A percentile compares a stretch with the other conserved stretches of the same genome.
These are phyloP conservation scores for Rachycentron canadum DNA, from an alignment of 2,797 vertebrate genomes.

Conservation along the genomic window DNA sequence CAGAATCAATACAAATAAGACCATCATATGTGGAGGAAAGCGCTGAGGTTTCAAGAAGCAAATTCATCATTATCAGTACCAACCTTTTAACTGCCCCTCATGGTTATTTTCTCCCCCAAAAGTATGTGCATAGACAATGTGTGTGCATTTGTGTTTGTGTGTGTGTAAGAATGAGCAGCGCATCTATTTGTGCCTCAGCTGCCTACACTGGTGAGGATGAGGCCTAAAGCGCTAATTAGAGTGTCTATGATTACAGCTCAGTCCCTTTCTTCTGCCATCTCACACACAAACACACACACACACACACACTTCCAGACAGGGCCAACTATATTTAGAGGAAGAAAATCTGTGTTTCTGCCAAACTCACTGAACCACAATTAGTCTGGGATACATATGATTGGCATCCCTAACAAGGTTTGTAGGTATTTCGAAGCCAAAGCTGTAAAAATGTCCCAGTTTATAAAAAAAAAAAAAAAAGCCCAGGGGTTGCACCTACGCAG, in stretches of 20 bases:
- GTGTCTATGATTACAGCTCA: constrained; percentile 57
- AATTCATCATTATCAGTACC: constrained; percentile 34
- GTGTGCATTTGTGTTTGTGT: constrained; percentile 21
- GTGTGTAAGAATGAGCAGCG: constrained; percentile 16
- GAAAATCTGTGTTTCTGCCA: constrained; percentile 48
- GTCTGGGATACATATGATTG: constrained; percentile 23
- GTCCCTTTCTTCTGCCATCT: constrained; percentile 54
- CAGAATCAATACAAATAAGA: constrained; percentile 45
- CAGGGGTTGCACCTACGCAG: not conserved
- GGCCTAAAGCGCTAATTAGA: constrained; percentile 71
- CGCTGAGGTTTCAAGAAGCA: constrained; percentile 11
- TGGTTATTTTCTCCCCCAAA: constrained; percentile 10
- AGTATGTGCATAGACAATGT: not conserved
- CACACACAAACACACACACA: constrained; percentile 47
- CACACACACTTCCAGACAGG: constrained; percentile 44
- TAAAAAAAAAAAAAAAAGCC: constrained; percentile 21
- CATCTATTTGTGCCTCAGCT: constrained; percentile 50
- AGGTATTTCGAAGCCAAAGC: constrained; percentile 31
- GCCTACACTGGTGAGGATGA: constrained; percentile 44
- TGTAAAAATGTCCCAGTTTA: not conserved
- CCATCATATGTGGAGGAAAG: constrained; percentile 2
- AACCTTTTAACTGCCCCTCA: constrained; percentile 15
- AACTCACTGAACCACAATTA: constrained; percentile 42
- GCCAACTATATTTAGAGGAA: constrained; percentile 62
- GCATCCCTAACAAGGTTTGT: constrained; percentile 29